phyloP scores from a whole-genome alignment of 2,888 invertebrate species.

The Sceliomorpha sp. region DNA sequence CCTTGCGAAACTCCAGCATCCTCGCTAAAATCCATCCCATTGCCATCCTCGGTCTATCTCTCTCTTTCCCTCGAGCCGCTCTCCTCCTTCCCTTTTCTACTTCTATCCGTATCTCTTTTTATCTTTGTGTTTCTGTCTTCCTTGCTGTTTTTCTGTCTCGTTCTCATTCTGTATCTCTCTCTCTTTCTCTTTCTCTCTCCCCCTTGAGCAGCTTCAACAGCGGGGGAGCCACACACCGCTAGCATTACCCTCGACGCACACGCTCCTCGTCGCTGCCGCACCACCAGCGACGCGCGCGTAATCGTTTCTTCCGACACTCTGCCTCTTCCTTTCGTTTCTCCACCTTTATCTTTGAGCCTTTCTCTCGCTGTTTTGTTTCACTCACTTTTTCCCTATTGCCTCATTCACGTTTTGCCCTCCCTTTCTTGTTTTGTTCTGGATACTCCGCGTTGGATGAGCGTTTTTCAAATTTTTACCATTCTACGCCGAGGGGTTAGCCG shows the following conservation, averaged over 20 bases:
- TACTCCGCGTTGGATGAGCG: constrained; percentile 27
- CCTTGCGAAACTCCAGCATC: constrained; percentile 18
- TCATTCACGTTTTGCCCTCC: constrained; percentile 8
- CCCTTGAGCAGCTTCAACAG: constrained; percentile 7
- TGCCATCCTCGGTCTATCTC: constrained; percentile 35
- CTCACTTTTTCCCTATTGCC: constrained; percentile 1
- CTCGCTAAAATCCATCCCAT: constrained; percentile 35
- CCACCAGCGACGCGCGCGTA: constrained; percentile 41
- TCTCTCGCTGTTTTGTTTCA: not conserved
- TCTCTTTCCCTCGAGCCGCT: constrained; percentile 20
- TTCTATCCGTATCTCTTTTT: too few relatives aligned
- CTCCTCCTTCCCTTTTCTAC: too few relatives aligned
- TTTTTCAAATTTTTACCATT: constrained; percentile 27
- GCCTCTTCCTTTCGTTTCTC: constrained; percentile 8
- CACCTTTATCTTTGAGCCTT: not conserved
- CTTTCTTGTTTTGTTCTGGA: constrained; percentile 30
- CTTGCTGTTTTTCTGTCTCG: too few relatives aligned
- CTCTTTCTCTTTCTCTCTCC: too few relatives aligned
- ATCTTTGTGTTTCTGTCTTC: not conserved
- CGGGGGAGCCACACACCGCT: constrained; percentile 17
- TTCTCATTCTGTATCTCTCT: too few relatives aligned
- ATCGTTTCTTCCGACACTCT: constrained; percentile 44
- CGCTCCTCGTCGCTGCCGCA: constrained; percentile 19
- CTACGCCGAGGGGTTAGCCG: too few relatives aligned
- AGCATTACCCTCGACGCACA: not conserved